Conservation (phyloP, 2,113 vertebrate species). For the Festucalex cinctus region DNA sequence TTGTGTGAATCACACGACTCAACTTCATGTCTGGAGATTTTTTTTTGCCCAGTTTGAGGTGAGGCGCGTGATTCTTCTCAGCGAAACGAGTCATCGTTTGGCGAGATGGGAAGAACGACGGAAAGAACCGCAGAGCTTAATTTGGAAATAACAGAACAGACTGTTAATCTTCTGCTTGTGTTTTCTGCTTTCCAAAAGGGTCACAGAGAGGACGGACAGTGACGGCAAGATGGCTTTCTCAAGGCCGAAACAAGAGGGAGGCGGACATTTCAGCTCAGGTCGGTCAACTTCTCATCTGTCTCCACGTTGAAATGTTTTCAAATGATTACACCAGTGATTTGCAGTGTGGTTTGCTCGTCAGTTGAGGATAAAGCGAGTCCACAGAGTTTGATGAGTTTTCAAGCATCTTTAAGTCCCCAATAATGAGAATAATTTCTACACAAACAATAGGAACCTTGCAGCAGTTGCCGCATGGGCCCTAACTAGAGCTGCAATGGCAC, state of each 20-base stretch:
- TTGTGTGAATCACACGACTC: constrained; percentile 29
- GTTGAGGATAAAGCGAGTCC: neutral
- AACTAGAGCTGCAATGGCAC: no score
- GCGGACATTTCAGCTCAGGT: constrained; percentile 47
- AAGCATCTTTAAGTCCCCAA: no score
- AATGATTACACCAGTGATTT: neutral
- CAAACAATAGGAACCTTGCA: no score
- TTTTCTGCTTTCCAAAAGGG: constrained; percentile 44
- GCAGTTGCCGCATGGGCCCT: no score
- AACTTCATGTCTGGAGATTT: constrained; percentile 21
- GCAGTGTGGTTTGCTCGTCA: neutral
- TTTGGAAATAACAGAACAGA: constrained; percentile 7
- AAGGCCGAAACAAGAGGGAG: constrained; percentile 47
- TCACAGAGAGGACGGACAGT: constrained; percentile 34
- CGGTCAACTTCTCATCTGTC: constrained; percentile 20
- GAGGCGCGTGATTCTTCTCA: constrained; percentile 41
- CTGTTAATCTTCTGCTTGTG: constrained; percentile 21
- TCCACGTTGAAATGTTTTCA: neutral
- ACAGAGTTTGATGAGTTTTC: no score
- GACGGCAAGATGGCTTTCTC: constrained; percentile 57
- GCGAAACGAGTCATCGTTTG: constrained; percentile 37
- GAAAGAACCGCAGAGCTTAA: neutral
- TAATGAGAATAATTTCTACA: no score
- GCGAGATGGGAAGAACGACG: constrained; percentile 5
- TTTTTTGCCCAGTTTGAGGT: constrained; percentile 42